Percentiles rank a stretch among this genome's conserved stretches.
Conservation (phyloP, 2,888 invertebrate genomes). For the Agapetus fuscipes region DNA sequence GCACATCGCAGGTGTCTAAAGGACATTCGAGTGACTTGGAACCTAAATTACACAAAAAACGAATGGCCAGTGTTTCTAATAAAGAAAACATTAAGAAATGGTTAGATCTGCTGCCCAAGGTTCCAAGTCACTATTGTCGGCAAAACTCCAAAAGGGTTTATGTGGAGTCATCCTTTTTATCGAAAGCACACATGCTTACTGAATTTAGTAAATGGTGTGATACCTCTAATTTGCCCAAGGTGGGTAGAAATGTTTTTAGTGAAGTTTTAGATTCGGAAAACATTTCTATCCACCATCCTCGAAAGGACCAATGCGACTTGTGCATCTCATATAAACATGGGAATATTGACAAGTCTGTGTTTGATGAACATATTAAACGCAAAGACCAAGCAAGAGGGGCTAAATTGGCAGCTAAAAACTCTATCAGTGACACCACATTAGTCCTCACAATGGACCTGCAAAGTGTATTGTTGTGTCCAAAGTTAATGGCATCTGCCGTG, state of each 20-base stretch:
- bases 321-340: slow-evolving; percentile 4
- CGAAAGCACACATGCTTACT: no score
- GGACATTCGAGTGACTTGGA: no score
- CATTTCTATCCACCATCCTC: slow-evolving; percentile 6
- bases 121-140: no score
- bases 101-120: no score
- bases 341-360: slow-evolving; percentile 1
- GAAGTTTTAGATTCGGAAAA: slow-evolving; percentile 1
- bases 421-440: slow-evolving; percentile 2
- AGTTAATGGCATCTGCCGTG: slow-evolving; percentile 5
- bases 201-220: no score
- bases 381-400: slow-evolving; percentile 8
- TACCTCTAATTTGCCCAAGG: slow-evolving; percentile 1
- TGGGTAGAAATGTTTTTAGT: slow-evolving; percentile 1
- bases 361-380: not conserved
- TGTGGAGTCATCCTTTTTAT: no score
- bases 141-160: no score
- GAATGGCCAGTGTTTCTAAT: no score
- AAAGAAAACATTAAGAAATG: no score
- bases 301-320: slow-evolving; percentile 12
- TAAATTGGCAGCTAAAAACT: slow-evolving; percentile 4
- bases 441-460: slow-evolving; percentile 9
- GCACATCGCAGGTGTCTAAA: no score
- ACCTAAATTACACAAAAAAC: no score
- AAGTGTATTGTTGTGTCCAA: slow-evolving; percentile 9